Percentiles rank a stretch among this genome's conserved stretches.
phyloP scores from a whole-genome alignment of 2,888 invertebrate species.

The Euclidia mi region DNA sequence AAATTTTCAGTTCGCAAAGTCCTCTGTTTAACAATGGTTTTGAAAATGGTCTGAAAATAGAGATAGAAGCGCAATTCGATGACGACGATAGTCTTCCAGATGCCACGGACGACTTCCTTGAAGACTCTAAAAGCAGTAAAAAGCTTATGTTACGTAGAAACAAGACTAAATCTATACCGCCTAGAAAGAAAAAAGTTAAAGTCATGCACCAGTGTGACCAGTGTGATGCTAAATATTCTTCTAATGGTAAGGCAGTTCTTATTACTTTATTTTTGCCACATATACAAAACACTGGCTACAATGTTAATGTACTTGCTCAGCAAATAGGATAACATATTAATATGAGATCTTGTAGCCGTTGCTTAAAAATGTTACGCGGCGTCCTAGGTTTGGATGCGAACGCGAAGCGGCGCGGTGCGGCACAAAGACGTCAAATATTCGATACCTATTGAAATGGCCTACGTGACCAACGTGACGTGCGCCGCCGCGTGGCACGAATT shows the following conservation, averaged over 20 bases:
- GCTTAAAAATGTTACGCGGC: no score
- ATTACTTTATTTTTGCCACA: background rate
- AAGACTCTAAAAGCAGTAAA: conserved; percentile 45
- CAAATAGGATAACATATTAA: no score
- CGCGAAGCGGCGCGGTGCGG: no score
- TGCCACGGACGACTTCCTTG: conserved; percentile 59
- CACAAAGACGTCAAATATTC: no score
- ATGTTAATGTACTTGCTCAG: background rate
- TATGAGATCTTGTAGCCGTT: no score
- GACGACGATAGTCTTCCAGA: conserved; percentile 60
- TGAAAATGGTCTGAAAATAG: conserved; percentile 60
- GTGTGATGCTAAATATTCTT: conserved; percentile 80
- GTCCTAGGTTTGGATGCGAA: no score
- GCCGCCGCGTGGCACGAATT: no score
- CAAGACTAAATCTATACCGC: conserved; percentile 52
- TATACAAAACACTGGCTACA: no score
- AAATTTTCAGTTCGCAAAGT: conserved; percentile 66
- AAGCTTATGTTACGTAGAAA: conserved; percentile 40
- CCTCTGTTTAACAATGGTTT: conserved; percentile 67
- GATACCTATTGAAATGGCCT: no score
- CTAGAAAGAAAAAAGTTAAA: conserved; percentile 61
- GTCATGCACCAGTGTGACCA: conserved; percentile 79
- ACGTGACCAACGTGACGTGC: no score
- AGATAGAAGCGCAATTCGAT: conserved; percentile 64
- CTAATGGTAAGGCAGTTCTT: conserved; percentile 65